phyloP scores from a whole-genome alignment of 2,113 vertebrate species.

The Psittacus erithacus region DNA sequence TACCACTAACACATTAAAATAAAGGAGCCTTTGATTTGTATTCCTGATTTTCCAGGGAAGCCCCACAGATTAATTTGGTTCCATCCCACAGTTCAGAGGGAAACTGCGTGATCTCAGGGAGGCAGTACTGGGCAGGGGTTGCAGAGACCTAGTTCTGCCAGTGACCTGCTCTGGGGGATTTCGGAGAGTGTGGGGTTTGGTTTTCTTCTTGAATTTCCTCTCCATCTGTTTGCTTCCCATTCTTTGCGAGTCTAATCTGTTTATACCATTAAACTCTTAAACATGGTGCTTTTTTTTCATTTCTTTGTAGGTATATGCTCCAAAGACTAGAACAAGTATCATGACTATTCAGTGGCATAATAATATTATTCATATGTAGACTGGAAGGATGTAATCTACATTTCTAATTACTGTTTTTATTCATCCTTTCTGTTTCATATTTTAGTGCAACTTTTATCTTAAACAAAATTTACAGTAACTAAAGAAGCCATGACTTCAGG shows the following conservation, averaged over 20 bases:
- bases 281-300: neutral
- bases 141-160: neutral
- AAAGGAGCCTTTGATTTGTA: neutral
- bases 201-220: neutral
- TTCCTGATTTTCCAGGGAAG: neutral
- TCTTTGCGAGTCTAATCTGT: neutral
- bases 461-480: neutral
- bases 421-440: neutral
- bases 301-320: neutral
- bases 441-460: neutral
- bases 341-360: neutral
- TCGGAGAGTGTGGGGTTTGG: rapidly evolving
- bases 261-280: conserved; percentile 23
- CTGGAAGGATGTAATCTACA: neutral
- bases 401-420: conserved; percentile 22
- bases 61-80: neutral
- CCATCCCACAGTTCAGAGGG: neutral
- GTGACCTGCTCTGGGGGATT: neutral
- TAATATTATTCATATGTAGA: neutral
- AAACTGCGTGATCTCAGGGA: neutral
- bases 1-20: neutral
- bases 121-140: neutral
- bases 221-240: neutral
- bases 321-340: neutral
- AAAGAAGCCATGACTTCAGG: neutral